Conservation (phyloP, 1,140 invertebrate species). For the Bombus difficillimus region DNA sequence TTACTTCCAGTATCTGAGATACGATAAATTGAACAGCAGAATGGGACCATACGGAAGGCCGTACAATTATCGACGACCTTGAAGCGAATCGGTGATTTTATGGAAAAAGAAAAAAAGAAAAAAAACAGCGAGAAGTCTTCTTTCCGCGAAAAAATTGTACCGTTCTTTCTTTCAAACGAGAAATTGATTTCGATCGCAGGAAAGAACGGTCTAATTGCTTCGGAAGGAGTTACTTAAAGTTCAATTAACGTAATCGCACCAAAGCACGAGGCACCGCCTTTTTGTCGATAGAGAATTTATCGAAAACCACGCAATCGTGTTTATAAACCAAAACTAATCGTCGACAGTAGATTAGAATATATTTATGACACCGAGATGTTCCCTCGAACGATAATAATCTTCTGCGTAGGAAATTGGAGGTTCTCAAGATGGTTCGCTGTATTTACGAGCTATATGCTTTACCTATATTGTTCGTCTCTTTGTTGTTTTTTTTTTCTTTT, state of each 20-base stretch:
- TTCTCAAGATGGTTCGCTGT: not conserved
- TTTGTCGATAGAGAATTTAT: not conserved
- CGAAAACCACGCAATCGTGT: conserved; percentile 2
- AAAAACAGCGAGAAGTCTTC: not conserved
- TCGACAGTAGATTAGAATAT: conserved; percentile 17
- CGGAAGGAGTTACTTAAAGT: not conserved
- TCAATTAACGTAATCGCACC: conserved; percentile 22
- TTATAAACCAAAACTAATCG: not conserved
- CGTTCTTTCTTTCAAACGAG: not conserved
- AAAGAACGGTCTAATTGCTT: conserved; percentile 6
- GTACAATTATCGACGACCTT: conserved; percentile 78
- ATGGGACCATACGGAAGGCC: conserved; percentile 82
- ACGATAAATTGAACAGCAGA: conserved; percentile 85
- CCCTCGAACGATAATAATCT: not conserved
- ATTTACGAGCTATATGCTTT: not conserved
- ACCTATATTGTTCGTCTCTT: not conserved
- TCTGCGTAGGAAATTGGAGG: not conserved
- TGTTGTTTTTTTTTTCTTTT: not conserved
- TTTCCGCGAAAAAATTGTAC: not conserved
- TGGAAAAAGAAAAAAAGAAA: too few relatives aligned
- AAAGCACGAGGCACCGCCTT: conserved; percentile 18
- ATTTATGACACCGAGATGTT: conserved; percentile 3
- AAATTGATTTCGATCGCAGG: not conserved
- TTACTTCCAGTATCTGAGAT: conserved; percentile 88
- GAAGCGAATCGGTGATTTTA: conserved; percentile 34